Percentiles rank a stretch among this genome's conserved stretches.
Conservation (phyloP, 2,113 vertebrate species). For the Triplophysa rosa region DNA sequence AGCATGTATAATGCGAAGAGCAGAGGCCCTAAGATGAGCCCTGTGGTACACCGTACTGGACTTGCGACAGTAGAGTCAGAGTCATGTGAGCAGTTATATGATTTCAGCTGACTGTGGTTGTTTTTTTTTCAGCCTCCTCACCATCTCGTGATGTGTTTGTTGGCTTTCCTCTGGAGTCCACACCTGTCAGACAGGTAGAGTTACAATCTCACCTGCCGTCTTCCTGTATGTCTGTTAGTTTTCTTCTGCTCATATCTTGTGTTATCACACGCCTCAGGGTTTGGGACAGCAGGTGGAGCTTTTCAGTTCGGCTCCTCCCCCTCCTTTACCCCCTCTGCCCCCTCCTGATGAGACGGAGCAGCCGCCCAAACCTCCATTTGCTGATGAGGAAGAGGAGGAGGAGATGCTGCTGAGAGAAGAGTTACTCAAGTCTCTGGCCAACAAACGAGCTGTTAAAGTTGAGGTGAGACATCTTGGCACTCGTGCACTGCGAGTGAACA, state of each 20-base stretch:
- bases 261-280: constrained; percentile 60
- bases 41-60: too few relatives aligned
- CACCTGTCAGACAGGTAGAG: constrained; percentile 55
- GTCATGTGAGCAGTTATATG: too few relatives aligned
- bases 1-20: too few relatives aligned
- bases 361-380: constrained; percentile 94
- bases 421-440: constrained; percentile 90
- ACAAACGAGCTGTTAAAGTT: constrained; percentile 79
- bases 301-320: constrained; percentile 70
- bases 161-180: constrained; percentile 46
- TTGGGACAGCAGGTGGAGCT: constrained; percentile 65
- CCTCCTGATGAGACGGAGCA: constrained; percentile 83
- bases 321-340: constrained; percentile 86
- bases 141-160: constrained; percentile 50
- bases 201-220: too few relatives aligned
- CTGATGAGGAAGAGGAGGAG: constrained; percentile 96
- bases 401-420: constrained; percentile 97
- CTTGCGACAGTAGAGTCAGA: too few relatives aligned
- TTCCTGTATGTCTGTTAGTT: background rate
- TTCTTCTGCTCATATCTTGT: background rate
- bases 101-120: background rate
- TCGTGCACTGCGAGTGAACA: background rate
- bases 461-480: constrained; percentile 70
- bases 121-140: constrained; percentile 60
- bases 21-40: too few relatives aligned